Evolutionary conservation across 2,888 invertebrate genomes (phyloP).

Genomic region (Pterostichus madidus): DNA sequence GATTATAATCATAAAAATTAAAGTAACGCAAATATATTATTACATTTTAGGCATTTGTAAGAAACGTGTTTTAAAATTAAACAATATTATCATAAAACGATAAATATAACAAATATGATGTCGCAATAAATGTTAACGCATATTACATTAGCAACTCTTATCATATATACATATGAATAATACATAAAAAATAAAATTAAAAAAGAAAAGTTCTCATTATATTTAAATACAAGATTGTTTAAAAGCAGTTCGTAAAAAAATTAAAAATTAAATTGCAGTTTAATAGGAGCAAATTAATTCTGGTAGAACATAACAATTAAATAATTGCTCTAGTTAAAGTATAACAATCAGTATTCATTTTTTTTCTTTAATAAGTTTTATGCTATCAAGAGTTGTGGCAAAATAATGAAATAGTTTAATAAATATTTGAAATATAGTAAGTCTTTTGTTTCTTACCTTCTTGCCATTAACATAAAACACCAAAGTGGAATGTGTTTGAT

Average conservation of each 20-base stretch:
- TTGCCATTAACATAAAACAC: constrained; percentile 77
- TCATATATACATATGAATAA: constrained; percentile 3
- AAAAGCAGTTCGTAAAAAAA: no score
- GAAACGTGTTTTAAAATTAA: not conserved
- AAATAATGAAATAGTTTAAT: no score
- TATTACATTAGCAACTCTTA: constrained; percentile 54
- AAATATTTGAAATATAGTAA: no score
- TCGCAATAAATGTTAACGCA: constrained; percentile 48
- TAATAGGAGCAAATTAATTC: no score
- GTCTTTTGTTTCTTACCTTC: constrained; percentile 75
- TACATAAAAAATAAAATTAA: not conserved
- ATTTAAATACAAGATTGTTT: no score
- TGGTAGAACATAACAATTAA: no score
- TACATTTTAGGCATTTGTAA: constrained; percentile 5
- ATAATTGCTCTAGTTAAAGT: no score
- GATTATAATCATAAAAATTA: constrained; percentile 54
- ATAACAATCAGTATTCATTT: no score
- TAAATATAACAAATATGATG: constrained; percentile 4
- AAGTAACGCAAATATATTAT: not conserved
- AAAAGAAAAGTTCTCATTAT: not conserved
- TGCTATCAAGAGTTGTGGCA: no score
- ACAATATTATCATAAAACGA: constrained; percentile 26
- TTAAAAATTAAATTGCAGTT: no score
- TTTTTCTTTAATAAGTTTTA: no score
- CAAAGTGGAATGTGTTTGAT: constrained; percentile 66